phyloP scores from a whole-genome alignment of 2,888 invertebrate species.

The Branchellion lobata region DNA sequence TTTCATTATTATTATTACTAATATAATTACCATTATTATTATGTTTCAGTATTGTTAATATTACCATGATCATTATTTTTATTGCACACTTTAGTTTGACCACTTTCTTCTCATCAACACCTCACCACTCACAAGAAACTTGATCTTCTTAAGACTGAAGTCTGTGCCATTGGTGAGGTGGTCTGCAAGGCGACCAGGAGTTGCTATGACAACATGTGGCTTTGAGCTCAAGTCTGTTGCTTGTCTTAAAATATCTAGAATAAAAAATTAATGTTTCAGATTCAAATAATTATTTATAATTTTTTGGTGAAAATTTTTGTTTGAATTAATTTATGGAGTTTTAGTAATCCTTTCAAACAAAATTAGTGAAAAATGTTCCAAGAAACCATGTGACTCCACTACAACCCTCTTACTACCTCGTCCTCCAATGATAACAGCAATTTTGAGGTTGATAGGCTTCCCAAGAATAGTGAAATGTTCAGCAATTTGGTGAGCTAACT shows the following conservation, averaged over 20 bases:
- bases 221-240: slow-evolving; percentile 77
- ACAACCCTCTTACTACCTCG: slow-evolving; percentile 68
- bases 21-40: too few species aligned
- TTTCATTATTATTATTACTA: too few species aligned
- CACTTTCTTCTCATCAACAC: too few species aligned
- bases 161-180: slow-evolving; percentile 78
- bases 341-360: not conserved
- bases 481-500: slow-evolving; percentile 72
- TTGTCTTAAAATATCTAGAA: slow-evolving; percentile 75
- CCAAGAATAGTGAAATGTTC: slow-evolving; percentile 93
- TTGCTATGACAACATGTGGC: slow-evolving; percentile 93
- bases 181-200: slow-evolving; percentile 90
- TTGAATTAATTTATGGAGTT: too few species aligned
- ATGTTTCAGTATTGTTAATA: too few species aligned
- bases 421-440: slow-evolving; percentile 88
- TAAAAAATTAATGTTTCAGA: not conserved
- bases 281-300: not conserved
- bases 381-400: not conserved
- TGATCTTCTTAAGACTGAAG: slow-evolving; percentile 60
- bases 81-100: too few species aligned
- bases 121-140: slow-evolving; percentile 57
- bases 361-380: not conserved
- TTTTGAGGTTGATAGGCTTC: slow-evolving; percentile 79
- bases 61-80: too few species aligned
- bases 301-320: not conserved